Evolutionary conservation across 2,797 vertebrate genomes (phyloP).

Genomic region (Platalea minor): DNA sequence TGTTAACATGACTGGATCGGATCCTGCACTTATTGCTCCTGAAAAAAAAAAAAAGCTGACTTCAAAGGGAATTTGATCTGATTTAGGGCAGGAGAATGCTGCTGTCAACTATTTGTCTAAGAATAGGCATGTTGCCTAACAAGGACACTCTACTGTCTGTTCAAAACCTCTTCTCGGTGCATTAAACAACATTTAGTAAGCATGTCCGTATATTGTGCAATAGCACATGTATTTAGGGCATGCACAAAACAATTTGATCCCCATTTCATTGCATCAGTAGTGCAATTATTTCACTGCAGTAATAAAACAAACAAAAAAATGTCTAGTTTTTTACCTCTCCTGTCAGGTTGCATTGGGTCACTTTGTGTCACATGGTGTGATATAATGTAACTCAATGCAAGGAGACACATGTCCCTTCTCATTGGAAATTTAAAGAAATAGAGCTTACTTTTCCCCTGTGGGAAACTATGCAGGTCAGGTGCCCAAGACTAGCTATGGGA

Average conservation of each 20-base stretch:
- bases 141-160: background rate
- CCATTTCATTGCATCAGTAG: background rate
- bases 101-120: conserved; percentile 47
- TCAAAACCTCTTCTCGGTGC: background rate
- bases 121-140: conserved; percentile 25
- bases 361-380: conserved; percentile 71
- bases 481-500: conserved; percentile 66
- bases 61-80: conserved; percentile 26
- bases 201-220: background rate
- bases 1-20: background rate
- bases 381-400: conserved; percentile 75
- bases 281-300: background rate
- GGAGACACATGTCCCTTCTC: conserved; percentile 82
- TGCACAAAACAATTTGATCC: background rate
- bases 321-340: conserved; percentile 71
- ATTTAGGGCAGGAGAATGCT: conserved; percentile 23
- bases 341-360: conserved; percentile 73
- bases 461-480: conserved; percentile 75
- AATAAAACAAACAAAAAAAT: background rate
- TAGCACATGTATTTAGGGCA: background rate
- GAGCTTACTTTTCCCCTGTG: conserved; percentile 73
- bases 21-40: background rate
- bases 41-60: background rate
- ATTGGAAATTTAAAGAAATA: conserved; percentile 73
- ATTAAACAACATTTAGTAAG: background rate